Percentiles rank a stretch among this genome's conserved stretches.
Conservation (phyloP, 2,113 vertebrate species). For the Vulpes vulpes region DNA sequence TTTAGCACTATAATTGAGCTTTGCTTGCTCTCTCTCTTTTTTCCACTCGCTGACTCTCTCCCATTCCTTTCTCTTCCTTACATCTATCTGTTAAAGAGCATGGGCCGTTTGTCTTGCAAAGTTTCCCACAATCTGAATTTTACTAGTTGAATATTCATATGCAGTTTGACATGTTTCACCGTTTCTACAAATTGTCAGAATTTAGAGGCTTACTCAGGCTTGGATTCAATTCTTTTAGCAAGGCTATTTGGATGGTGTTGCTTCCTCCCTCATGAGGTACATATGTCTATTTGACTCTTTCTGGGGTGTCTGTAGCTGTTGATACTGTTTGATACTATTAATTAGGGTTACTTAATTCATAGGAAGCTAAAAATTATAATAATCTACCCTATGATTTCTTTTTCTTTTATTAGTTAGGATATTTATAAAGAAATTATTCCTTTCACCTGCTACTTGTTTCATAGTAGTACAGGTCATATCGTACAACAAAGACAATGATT, state of each 20-base stretch:
- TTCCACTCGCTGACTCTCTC: neutral
- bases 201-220: neutral
- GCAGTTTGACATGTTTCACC: neutral
- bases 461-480: neutral
- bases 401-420: neutral
- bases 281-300: neutral
- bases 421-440: neutral
- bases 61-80: neutral
- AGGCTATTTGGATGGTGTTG: neutral
- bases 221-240: neutral
- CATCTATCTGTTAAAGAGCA: neutral
- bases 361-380: neutral
- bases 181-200: neutral
- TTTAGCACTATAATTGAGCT: neutral
- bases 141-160: neutral
- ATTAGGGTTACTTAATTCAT: neutral
- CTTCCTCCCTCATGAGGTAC: neutral
- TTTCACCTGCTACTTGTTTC: neutral
- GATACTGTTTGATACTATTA: neutral
- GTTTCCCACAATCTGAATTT: neutral
- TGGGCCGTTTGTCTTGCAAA: neutral
- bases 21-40: neutral
- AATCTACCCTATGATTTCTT: neutral
- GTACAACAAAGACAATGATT: neutral
- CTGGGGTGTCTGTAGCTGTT: neutral